Conservation (phyloP, 2,888 invertebrate species). For the Eledona agricola region DNA sequence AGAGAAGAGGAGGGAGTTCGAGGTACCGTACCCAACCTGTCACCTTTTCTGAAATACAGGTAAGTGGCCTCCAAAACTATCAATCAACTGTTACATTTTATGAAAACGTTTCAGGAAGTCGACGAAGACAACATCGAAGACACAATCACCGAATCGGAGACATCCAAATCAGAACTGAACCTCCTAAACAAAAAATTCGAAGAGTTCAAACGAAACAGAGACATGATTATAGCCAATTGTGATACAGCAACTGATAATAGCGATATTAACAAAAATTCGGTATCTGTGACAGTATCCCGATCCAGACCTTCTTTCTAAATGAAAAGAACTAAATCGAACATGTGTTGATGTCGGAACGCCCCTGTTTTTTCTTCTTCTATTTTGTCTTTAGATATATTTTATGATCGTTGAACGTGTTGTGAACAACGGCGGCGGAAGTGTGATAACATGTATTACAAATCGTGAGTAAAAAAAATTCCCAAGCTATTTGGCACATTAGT, state of each 20-base stretch:
- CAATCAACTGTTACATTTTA: too few species aligned
- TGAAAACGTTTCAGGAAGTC: conserved; percentile 69
- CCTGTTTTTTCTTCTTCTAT: too few species aligned
- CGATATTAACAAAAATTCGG: conserved; percentile 47
- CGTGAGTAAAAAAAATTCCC: too few species aligned
- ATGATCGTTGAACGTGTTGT: too few species aligned
- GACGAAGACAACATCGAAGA: conserved; percentile 71
- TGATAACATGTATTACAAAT: too few species aligned
- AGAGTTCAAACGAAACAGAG: conserved; percentile 66
- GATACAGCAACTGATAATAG: conserved; percentile 33
- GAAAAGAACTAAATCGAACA: background rate
- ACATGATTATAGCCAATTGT: conserved; percentile 51
- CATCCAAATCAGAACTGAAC: conserved; percentile 65
- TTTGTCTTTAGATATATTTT: too few species aligned
- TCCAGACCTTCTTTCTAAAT: conserved; percentile 56
- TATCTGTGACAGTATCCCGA: conserved; percentile 45
- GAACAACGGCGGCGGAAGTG: too few species aligned
- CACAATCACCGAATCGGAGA: conserved; percentile 56
- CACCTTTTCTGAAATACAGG: conserved; percentile 80
- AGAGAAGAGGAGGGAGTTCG: conserved; percentile 63
- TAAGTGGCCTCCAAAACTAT: conserved; percentile 53
- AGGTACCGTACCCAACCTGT: conserved; percentile 76
- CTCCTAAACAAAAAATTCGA: conserved; percentile 66
- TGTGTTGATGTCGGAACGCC: too few species aligned
- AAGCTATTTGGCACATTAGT: too few species aligned